Conservation (phyloP, 2,797 vertebrate species). For the Adrianichthys oophorus region DNA sequence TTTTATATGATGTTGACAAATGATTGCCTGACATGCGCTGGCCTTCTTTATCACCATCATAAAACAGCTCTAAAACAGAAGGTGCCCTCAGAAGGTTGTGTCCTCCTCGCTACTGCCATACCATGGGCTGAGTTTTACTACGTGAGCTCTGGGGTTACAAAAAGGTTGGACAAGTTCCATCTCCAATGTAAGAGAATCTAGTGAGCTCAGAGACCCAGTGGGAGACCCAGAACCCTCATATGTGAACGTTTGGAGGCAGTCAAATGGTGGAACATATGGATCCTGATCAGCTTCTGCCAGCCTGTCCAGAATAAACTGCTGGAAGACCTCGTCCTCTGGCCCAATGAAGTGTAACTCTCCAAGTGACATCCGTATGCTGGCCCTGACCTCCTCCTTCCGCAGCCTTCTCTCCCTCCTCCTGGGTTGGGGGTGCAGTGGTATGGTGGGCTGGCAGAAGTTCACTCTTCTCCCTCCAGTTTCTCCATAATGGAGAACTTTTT, state of each 20-base stretch:
- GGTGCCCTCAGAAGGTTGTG: slow-evolving; percentile 65
- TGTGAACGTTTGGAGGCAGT: slow-evolving; percentile 84
- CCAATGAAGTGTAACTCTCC: slow-evolving; percentile 87
- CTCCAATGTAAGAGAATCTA: slow-evolving; percentile 75
- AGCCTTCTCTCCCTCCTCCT: slow-evolving; percentile 65
- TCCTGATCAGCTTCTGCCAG: slow-evolving; percentile 87
- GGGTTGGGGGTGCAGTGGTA: slow-evolving; percentile 75
- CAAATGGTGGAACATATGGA: slow-evolving; percentile 81
- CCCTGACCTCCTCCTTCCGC: slow-evolving; percentile 64
- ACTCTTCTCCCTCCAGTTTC: slow-evolving; percentile 58
- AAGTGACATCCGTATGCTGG: slow-evolving; percentile 84
- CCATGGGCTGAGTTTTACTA: slow-evolving; percentile 77
- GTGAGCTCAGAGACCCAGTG: slow-evolving; percentile 89
- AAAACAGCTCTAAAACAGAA: background rate
- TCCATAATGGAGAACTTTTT: slow-evolving; percentile 87
- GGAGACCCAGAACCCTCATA: slow-evolving; percentile 88
- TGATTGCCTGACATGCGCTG: background rate
- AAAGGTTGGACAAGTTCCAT: slow-evolving; percentile 59
- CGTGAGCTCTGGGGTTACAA: slow-evolving; percentile 64
- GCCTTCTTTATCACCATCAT: background rate
- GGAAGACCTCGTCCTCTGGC: slow-evolving; percentile 86
- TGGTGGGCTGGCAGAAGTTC: slow-evolving; percentile 66
- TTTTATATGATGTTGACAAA: background rate
- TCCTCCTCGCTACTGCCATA: slow-evolving; percentile 66
- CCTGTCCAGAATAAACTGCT: slow-evolving; percentile 88